Conservation (phyloP, 2,888 invertebrate species). For the Tachystola acroxantha region DNA sequence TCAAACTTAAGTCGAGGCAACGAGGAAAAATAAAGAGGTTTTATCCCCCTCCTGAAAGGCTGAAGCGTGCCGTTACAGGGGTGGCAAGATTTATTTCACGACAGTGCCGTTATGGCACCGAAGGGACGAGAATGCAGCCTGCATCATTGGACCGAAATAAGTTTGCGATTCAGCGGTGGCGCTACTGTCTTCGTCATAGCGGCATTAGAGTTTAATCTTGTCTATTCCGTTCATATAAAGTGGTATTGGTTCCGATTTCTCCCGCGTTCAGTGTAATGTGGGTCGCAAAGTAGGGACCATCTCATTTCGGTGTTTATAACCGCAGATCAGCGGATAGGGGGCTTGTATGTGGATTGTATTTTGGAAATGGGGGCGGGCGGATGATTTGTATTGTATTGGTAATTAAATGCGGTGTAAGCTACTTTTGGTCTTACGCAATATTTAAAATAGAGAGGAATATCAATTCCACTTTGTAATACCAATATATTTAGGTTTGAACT, state of each 20-base stretch:
- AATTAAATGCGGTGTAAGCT: neutral
- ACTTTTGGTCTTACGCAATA: no score
- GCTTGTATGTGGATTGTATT: conserved; percentile 8
- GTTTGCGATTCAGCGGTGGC: no score
- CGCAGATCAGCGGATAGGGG: conserved; percentile 57
- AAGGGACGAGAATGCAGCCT: conserved; percentile 68
- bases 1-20: conserved; percentile 63
- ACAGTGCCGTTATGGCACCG: conserved; percentile 68
- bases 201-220: no score
- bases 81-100: conserved; percentile 73
- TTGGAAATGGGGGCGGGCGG: neutral
- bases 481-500: no score
- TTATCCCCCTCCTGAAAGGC: conserved; percentile 63
- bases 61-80: conserved; percentile 51
- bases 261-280: neutral
- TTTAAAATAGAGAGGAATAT: no score
- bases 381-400: conserved; percentile 1
- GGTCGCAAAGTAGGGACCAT: conserved; percentile 20
- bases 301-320: conserved; percentile 45
- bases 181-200: no score
- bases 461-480: no score
- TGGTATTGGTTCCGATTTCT: conserved; percentile 2
- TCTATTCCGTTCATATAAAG: neutral
- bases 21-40: conserved; percentile 70
- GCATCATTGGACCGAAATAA: conserved; percentile 27